These are phyloP conservation scores for Drosophila birchii DNA, from an alignment of 2,888 invertebrate genomes.

Conservation along the genomic window DNA sequence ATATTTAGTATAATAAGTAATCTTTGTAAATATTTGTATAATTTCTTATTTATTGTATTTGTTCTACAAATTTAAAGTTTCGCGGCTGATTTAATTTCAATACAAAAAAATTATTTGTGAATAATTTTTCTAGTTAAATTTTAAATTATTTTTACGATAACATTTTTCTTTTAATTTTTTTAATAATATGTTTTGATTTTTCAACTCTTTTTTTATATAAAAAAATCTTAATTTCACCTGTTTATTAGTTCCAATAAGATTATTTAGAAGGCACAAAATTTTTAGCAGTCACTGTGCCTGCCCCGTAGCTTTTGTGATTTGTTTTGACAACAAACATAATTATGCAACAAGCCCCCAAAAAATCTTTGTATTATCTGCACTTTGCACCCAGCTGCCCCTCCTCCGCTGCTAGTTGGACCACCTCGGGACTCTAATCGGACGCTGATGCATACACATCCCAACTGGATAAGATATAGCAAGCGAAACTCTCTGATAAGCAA, in stretches of 20 bases:
- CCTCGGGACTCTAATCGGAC: constrained; percentile 7
- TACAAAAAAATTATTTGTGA: too few species aligned
- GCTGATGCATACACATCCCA: constrained; percentile 20
- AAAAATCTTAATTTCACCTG: neutral
- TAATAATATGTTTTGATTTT: too few species aligned
- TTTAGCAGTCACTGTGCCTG: constrained; percentile 3
- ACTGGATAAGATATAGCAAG: constrained; percentile 20
- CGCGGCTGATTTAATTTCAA: too few species aligned
- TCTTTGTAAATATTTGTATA: too few species aligned
- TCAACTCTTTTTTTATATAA: too few species aligned
- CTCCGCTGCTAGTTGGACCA: neutral
- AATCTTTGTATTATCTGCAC: constrained; percentile 15
- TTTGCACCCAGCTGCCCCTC: constrained; percentile 1
- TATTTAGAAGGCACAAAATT: neutral
- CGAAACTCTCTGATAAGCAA: neutral
- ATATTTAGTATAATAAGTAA: too few species aligned
- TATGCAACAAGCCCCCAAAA: constrained; percentile 27
- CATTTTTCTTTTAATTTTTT: too few species aligned
- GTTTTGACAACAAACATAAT: constrained; percentile 33
- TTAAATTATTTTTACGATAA: too few species aligned
- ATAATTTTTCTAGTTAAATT: too few species aligned
- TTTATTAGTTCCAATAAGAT: neutral
- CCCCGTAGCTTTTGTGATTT: constrained; percentile 11
- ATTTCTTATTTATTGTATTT: too few species aligned
- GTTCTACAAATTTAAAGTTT: too few species aligned